Base-by-base conservation (phyloP, 1,140 invertebrate genomes). In the Leptestheria dahalacensis region DNA sequence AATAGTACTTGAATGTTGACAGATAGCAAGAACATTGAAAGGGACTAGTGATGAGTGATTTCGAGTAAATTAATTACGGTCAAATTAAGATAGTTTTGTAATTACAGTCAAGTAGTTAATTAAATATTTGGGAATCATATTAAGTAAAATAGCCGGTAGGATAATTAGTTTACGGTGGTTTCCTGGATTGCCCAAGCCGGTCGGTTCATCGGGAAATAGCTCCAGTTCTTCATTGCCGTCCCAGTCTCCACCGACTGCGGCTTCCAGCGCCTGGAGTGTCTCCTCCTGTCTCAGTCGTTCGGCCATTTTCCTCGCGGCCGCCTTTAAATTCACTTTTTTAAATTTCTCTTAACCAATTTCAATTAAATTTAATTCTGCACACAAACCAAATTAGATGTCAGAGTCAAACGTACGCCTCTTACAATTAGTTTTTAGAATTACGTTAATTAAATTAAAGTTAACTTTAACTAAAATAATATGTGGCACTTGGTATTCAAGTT, bases 221-320 rank as follows among this genome's bases (percentile, higher is more conserved):
- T 55, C 53, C 10, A 55, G 33, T 29, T 55, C 53, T 12, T 55
- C 12, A 2, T 33, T 33, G 10, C 23, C 53, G 10, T 29, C 53
- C 53, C 53, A 55, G 15, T 26, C 33, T 6, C 53, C 53, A 41
- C 53, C 53, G 2, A 55, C 53, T 3, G 53, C 53, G 33, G 53
- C 53, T 55, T 55, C 53, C 15, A 55, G 53, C 15, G 53, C 53
- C 26, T 55, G 53, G 6, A 60, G 10, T 26, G 58, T 52, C 41
- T 60, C 58, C 41, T 52, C 51, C 11, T 53, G 58, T 46, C 51
- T 26, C 15, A 60, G n/a, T 20, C 51, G 58, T 53, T 60, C 58
- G 41, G 48, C 29, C 58, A 60, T 29, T 29, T 60, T 60, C 10
- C 58, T 48, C 18, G 58, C 58, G 46, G 58, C 58, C 20, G 58